Evolutionary conservation across 2,797 vertebrate species (phyloP).

Genomic region (Phaenicophaeus curvirostris): DNA sequence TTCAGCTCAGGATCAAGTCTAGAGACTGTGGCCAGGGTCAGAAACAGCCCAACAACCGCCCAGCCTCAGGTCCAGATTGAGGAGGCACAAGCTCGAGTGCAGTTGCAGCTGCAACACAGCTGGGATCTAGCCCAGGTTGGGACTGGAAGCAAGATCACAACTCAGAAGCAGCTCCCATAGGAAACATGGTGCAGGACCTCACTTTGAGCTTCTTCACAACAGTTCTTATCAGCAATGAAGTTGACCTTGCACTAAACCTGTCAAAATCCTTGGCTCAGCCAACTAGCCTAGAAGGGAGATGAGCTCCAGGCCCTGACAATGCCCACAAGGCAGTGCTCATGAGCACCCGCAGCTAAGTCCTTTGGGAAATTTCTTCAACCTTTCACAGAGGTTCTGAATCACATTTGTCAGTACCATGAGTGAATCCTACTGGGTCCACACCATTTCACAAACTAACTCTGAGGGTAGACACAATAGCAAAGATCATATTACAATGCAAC

Average conservation of each 20-base stretch:
- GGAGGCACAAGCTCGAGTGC: not conserved
- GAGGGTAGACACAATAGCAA: not conserved
- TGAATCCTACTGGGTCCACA: not conserved
- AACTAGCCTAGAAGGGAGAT: not conserved
- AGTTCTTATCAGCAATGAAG: not conserved
- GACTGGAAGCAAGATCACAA: rapidly evolving
- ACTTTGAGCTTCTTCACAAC: not conserved
- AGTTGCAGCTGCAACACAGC: too few relatives aligned
- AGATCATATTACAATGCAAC: not conserved
- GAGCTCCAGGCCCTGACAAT: not conserved
- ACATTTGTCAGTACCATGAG: not conserved
- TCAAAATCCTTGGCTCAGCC: not conserved
- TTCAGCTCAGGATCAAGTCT: not conserved
- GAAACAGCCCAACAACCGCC: not conserved
- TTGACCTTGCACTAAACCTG: not conserved
- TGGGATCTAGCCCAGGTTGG: rapidly evolving
- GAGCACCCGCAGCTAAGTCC: rapidly evolving
- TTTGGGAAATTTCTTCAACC: not conserved
- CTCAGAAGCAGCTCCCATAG: not conserved
- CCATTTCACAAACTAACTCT: not conserved
- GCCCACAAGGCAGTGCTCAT: rapidly evolving
- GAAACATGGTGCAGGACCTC: not conserved
- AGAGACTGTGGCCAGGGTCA: not conserved
- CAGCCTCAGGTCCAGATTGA: not conserved
- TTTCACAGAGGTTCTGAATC: not conserved